phyloP scores from a whole-genome alignment of 2,113 vertebrate species.

The Mormoops blainvillei region DNA sequence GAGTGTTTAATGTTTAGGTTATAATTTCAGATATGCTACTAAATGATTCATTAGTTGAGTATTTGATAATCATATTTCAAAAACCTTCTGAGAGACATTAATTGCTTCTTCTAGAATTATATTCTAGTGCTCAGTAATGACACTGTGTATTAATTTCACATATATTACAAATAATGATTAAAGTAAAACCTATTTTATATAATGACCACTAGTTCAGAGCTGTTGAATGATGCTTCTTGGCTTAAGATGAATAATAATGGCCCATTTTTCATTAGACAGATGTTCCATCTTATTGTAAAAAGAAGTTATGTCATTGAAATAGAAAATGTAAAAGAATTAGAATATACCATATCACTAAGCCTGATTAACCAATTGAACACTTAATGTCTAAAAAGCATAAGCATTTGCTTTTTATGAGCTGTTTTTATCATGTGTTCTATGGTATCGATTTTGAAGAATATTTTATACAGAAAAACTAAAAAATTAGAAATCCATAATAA shows the following conservation, averaged over 20 bases:
- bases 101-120: slow-evolving; percentile 65
- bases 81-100: slow-evolving; percentile 70
- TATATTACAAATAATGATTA: slow-evolving; percentile 71
- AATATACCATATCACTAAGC: slow-evolving; percentile 53
- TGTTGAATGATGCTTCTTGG: slow-evolving; percentile 38
- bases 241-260: slow-evolving; percentile 72
- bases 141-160: slow-evolving; percentile 69
- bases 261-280: slow-evolving; percentile 66
- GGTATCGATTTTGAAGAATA: slow-evolving; percentile 40
- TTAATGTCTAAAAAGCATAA: slow-evolving; percentile 50
- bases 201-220: slow-evolving; percentile 63
- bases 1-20: slow-evolving; percentile 55
- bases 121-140: slow-evolving; percentile 63
- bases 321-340: slow-evolving; percentile 58
- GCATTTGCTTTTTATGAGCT: slow-evolving; percentile 21
- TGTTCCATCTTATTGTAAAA: slow-evolving; percentile 68
- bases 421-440: slow-evolving; percentile 35
- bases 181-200: slow-evolving; percentile 64
- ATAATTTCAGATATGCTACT: slow-evolving; percentile 66
- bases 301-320: slow-evolving; percentile 54
- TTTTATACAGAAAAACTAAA: background rate
- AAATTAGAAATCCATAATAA: slow-evolving; percentile 10
- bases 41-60: slow-evolving; percentile 58
- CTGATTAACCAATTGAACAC: slow-evolving; percentile 61
- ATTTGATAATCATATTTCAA: slow-evolving; percentile 66